Base-by-base conservation (phyloP, 2,113 vertebrate genomes). In the Serinus canaria region DNA sequence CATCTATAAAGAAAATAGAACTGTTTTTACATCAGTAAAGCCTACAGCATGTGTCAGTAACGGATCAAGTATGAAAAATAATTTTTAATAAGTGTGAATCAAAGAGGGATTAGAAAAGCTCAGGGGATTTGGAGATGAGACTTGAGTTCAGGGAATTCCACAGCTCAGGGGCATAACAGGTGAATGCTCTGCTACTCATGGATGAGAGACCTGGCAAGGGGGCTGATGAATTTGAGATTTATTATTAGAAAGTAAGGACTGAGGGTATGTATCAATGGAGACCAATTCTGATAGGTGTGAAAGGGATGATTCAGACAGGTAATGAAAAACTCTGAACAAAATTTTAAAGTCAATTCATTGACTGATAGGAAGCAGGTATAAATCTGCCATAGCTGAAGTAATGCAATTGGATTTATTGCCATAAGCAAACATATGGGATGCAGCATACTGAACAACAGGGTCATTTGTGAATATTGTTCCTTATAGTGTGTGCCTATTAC, bases 151-250 rank as follows among this genome's bases (percentile, higher is more conserved):
- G 96, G 96, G 96, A 97, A 97, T 97, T 97, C 97, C 96, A 95
- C 47, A 90, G 92, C 94, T 97, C 60, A 60, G 92, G 95, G 96
- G 72, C 81, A 90, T 87, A 93, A 87, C 91, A 97, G 94, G 96
- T 98, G 97, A 97, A 97, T 96, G 98, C 96, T 98, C 96, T 95
- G 91, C 85, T 97, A 93, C 97, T 86, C 97, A 96, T 92, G 96
- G 94, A 94, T 97, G 95, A 98, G 94, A 97, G 83, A 81, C 90
- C 89, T 95, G 94, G 97, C 97, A 97, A 97, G 86, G 92, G 78
- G 89, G 70, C 79, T 98, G 97, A 98, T 97, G 97, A 97, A 97
- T 97, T 97, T 97, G 94, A 97, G 97, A 97, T 98, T 98, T 98
- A 98, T 97, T 98, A 96, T 97, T 97, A 96, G 95, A 97, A 97